Evolutionary conservation across 2,888 invertebrate species (phyloP).

Genomic region (Gibbula magus): DNA sequence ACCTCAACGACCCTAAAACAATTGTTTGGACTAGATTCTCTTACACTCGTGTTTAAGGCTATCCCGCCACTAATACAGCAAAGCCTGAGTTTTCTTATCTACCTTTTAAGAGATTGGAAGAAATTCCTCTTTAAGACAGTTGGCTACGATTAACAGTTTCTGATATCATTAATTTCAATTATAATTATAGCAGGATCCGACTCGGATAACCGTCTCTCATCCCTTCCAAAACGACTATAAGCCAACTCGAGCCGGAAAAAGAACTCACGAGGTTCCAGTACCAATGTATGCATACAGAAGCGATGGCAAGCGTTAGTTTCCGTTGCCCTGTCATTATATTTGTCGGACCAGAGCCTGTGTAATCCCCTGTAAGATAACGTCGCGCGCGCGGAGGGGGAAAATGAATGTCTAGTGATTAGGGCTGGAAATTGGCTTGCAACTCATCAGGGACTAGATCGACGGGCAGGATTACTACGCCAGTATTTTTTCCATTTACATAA

Average conservation of each 20-base stretch:
- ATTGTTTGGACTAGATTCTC: slow-evolving; percentile 21
- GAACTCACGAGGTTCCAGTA: slow-evolving; percentile 28
- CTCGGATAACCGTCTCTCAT: slow-evolving; percentile 25
- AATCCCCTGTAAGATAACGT: slow-evolving; percentile 37
- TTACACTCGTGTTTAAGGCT: slow-evolving; percentile 12
- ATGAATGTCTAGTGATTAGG: slow-evolving; percentile 61
- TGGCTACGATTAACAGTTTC: slow-evolving; percentile 30
- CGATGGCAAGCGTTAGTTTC: slow-evolving; percentile 30
- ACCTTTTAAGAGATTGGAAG: slow-evolving; percentile 34
- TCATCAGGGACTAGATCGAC: slow-evolving; percentile 44
- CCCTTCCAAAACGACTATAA: slow-evolving; percentile 28
- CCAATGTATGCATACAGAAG: slow-evolving; percentile 34
- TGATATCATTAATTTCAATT: slow-evolving; percentile 50
- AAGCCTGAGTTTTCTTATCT: slow-evolving; percentile 31
- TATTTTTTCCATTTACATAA: slow-evolving; percentile 42
- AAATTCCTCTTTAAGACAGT: slow-evolving; percentile 27
- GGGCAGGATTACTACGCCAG: slow-evolving; percentile 35
- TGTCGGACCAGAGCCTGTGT: slow-evolving; percentile 40
- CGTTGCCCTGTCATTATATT: slow-evolving; percentile 42
- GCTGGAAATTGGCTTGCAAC: slow-evolving; percentile 63
- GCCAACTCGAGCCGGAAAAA: slow-evolving; percentile 24
- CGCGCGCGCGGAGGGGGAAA: slow-evolving; percentile 37
- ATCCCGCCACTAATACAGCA: slow-evolving; percentile 24
- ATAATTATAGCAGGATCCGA: slow-evolving; percentile 38
- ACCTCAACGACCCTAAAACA: background rate